These are phyloP conservation scores for Phylloscopus whistleri DNA, from an alignment of 2,113 vertebrate genomes.

Conservation along the genomic window DNA sequence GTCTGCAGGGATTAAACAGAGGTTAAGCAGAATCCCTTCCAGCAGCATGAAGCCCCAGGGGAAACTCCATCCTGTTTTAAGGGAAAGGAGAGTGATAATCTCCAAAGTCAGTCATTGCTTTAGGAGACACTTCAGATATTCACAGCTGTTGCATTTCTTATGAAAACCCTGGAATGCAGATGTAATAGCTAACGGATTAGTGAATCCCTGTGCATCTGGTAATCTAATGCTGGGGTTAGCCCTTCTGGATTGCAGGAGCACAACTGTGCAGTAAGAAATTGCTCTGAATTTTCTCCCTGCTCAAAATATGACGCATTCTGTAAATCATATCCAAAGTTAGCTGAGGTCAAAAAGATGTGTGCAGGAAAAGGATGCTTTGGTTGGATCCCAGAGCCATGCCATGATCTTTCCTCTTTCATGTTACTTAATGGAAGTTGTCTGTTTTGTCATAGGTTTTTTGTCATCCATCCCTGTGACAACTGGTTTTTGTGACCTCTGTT, in stretches of 20 bases:
- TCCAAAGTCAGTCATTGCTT: slow-evolving; percentile 10
- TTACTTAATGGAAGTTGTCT: not conserved
- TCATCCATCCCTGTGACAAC: not conserved
- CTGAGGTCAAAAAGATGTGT: not conserved
- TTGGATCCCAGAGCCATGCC: not conserved
- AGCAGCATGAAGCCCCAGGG: not conserved
- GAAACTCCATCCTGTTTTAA: not conserved
- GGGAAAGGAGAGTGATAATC: not conserved
- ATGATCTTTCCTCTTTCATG: not conserved
- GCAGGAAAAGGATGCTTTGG: not conserved
- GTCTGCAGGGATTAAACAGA: not conserved
- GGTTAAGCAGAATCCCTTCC: slow-evolving; percentile 4
- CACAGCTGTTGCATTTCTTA: slow-evolving; percentile 30
- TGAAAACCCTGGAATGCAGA: slow-evolving; percentile 36
- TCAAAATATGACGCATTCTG: not conserved
- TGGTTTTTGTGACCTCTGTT: not conserved
- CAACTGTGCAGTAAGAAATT: not conserved
- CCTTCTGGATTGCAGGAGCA: not conserved
- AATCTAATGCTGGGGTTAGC: slow-evolving; percentile 16
- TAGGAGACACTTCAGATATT: slow-evolving; percentile 19
- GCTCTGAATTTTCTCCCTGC: not conserved
- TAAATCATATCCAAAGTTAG: not conserved
- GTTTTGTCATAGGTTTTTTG: not conserved
- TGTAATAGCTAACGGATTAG: not conserved
- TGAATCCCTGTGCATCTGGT: not conserved